Evolutionary conservation across 2,797 vertebrate species (phyloP), one percentile per base, ranked within the genome.

Genomic region (Clarias laeviceps): DNA sequence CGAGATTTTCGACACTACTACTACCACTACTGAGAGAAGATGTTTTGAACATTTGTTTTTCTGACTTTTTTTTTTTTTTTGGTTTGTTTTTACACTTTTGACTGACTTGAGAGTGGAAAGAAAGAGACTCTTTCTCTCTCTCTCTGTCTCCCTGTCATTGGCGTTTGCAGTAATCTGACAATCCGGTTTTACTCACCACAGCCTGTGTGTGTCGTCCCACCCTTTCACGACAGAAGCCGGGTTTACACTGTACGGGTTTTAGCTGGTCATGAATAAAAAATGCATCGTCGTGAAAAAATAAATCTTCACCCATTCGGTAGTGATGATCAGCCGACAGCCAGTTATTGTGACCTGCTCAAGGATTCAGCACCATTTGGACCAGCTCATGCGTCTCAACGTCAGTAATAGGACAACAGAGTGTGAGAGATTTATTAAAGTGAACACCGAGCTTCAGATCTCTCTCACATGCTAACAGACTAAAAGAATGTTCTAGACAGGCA

Each of bases 131-230:
- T 74, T 37, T 37, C 37, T 40, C 24, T 22, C 59, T 61, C 59
- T 24, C 22, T 59, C 73, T 79, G 2, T 37, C 37, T 37, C 5
- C 37, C 5, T 34, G 6, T 40, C 22, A 56, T 69, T 82, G 79
- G 82, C 50, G 62, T 62, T 80, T 66, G 82, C 54, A 56, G 54
- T 88, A 82, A 85, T 82, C 76, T 77, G 82, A 82, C 74, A 84
- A 77, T 89, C 82, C 83, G 88, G 86, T 88, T 88, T 82, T 84
- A 84, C 85, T 86, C 83, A 78, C 82, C 82, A 56, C 57, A 79
- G 64, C 72, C 79, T 86, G 59, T 85, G 87, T 78, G 81, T 88
- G 85, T 83, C 69, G 40, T 86, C 83, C 86, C 70, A 69, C 80
- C 34, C 18, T 84, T 57, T 84, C 84, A 76, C 79, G 62, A 50